Percentiles rank a stretch among this genome's conserved stretches.
Evolutionary conservation across 2,113 vertebrate genomes (phyloP).

Genomic region (Larimichthys polyactis): DNA sequence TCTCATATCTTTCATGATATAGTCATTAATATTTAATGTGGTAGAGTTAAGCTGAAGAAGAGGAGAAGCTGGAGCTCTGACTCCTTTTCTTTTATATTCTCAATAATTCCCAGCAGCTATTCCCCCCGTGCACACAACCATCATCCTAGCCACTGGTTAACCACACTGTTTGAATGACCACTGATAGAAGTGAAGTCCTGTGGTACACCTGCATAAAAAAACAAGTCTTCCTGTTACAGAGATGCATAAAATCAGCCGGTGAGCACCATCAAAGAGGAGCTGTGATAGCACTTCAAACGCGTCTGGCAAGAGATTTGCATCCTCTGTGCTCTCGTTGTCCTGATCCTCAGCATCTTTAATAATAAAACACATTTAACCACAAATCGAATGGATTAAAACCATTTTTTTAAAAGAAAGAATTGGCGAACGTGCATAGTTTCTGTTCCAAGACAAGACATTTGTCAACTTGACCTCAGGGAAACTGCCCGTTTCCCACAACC

Average conservation of each 20-base stretch:
- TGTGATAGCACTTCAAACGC: not conserved
- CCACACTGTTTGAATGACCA: no score
- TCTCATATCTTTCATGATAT: no score
- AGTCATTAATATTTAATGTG: not conserved
- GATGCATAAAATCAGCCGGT: not conserved
- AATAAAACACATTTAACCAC: not conserved
- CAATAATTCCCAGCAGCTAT: not conserved
- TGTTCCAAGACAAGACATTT: not conserved
- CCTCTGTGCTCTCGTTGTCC: not conserved
- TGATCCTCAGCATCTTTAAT: not conserved
- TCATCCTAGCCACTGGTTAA: not conserved
- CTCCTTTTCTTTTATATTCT: not conserved
- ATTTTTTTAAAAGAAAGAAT: not conserved
- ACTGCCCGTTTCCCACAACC: not conserved
- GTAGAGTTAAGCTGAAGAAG: not conserved
- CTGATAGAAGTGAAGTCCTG: no score
- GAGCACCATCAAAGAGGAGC: not conserved
- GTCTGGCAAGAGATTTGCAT: not conserved
- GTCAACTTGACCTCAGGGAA: not conserved
- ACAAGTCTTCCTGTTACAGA: no score
- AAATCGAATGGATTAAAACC: no score
- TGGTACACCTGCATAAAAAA: not conserved
- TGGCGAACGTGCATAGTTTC: not conserved
- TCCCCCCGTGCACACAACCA: not conserved
- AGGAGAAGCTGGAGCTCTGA: not conserved